Evolutionary conservation across 2,888 invertebrate species (phyloP).

Genomic region (Coecobrya sp.): DNA sequence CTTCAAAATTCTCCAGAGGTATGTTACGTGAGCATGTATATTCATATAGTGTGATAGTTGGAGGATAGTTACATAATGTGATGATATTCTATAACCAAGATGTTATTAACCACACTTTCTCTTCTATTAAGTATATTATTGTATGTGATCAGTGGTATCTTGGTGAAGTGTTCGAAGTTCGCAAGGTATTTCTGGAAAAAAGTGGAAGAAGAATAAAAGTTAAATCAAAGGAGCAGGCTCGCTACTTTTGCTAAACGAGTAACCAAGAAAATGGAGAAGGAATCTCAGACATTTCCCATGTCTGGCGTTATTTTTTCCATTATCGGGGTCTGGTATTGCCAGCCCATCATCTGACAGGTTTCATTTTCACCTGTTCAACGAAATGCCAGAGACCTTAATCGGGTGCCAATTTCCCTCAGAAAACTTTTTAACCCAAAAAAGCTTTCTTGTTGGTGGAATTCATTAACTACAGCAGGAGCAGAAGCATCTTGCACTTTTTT

Average conservation of each 20-base stretch:
- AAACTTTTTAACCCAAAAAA: slow-evolving; percentile 10
- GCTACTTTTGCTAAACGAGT: neutral
- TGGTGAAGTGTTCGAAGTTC: slow-evolving; percentile 58
- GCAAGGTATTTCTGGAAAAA: slow-evolving; percentile 35
- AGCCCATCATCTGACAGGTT: slow-evolving; percentile 63
- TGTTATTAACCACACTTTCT: slow-evolving; percentile 31
- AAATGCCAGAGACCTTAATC: slow-evolving; percentile 50
- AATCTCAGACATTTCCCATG: neutral
- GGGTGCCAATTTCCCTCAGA: slow-evolving; percentile 28
- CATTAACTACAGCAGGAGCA: slow-evolving; percentile 1
- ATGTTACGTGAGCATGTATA: neutral
- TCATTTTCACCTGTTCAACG: slow-evolving; percentile 67
- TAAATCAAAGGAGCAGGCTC: slow-evolving; percentile 24
- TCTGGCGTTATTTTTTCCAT: neutral
- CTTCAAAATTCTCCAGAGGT: neutral
- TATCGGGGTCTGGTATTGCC: slow-evolving; percentile 37
- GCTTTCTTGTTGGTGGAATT: neutral
- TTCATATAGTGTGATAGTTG: neutral
- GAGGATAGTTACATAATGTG: neutral
- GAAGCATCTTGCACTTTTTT: neutral
- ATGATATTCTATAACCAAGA: neutral
- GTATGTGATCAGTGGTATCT: slow-evolving; percentile 58
- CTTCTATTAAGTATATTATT: neutral
- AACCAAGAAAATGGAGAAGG: neutral
- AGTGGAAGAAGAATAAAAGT: slow-evolving; percentile 46